Conservation (phyloP, 2,113 vertebrate genomes). For the Mionectes macconnelli region DNA sequence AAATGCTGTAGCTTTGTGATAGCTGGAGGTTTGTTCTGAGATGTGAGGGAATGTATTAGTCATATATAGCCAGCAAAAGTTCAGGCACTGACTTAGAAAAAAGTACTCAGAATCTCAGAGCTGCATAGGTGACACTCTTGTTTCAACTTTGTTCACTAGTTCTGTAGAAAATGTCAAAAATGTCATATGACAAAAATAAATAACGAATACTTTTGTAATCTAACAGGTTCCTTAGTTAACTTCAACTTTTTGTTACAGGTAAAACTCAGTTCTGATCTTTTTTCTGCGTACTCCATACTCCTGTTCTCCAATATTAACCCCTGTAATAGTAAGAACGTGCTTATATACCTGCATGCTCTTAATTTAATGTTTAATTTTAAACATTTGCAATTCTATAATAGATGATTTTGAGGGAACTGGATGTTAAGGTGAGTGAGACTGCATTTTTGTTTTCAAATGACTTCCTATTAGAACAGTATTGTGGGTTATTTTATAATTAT, state of each 20-base stretch:
- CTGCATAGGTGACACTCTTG: neutral
- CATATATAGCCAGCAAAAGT: neutral
- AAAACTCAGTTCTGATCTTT: neutral
- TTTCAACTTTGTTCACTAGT: neutral
- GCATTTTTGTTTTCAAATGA: neutral
- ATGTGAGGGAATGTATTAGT: neutral
- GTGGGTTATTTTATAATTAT: neutral
- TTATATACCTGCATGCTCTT: neutral
- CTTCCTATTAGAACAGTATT: neutral
- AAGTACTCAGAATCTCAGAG: neutral
- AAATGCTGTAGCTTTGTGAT: neutral
- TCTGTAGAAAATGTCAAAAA: neutral
- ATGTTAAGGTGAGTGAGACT: neutral
- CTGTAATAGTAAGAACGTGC: neutral
- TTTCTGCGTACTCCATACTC: neutral
- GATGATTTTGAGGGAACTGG: neutral
- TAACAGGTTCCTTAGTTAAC: neutral
- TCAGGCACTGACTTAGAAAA: neutral
- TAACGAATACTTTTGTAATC: neutral
- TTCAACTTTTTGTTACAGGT: neutral
- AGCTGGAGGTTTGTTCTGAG: neutral
- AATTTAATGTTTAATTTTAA: neutral
- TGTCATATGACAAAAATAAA: neutral
- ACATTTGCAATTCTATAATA: neutral
- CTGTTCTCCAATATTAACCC: neutral